Evolutionary conservation across 2,113 vertebrate genomes (phyloP).

Genomic region (Psilopsiagon aymara): DNA sequence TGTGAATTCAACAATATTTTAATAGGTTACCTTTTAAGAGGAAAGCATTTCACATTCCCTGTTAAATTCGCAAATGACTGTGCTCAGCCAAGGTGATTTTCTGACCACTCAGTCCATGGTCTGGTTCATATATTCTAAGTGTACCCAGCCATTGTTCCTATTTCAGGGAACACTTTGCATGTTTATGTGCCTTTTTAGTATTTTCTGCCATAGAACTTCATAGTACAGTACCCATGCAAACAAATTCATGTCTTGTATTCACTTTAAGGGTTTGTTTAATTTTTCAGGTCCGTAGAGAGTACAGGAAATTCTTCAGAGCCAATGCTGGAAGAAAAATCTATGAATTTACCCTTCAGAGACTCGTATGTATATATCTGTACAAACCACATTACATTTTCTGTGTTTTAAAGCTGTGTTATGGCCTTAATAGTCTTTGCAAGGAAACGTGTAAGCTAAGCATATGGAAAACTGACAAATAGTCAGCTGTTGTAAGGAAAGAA

Average conservation of each 20-base stretch:
- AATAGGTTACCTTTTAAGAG: not conserved
- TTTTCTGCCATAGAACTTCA: not conserved
- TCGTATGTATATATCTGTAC: constrained; percentile 80
- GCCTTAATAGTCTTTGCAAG: not conserved
- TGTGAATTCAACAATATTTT: not conserved
- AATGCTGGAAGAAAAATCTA: constrained; percentile 98
- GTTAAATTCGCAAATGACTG: not conserved
- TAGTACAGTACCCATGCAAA: not conserved
- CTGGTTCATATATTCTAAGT: not conserved
- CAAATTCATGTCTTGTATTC: not conserved
- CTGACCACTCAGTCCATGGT: not conserved
- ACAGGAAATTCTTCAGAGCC: constrained; percentile 97
- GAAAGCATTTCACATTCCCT: not conserved
- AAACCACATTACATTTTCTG: not conserved
- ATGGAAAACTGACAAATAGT: not conserved
- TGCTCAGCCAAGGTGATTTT: not conserved
- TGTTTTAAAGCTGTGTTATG: not conserved
- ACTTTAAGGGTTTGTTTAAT: constrained; percentile 46
- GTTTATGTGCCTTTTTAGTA: not conserved
- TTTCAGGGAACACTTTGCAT: constrained; percentile 19
- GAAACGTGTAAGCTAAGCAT: not conserved
- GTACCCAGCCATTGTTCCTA: not conserved
- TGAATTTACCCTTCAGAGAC: constrained; percentile 93
- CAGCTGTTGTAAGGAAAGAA: not conserved
- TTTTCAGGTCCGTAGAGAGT: constrained; percentile 93